phyloP scores from a whole-genome alignment of 1,140 invertebrate species.

The Ostrea denselamellosa region DNA sequence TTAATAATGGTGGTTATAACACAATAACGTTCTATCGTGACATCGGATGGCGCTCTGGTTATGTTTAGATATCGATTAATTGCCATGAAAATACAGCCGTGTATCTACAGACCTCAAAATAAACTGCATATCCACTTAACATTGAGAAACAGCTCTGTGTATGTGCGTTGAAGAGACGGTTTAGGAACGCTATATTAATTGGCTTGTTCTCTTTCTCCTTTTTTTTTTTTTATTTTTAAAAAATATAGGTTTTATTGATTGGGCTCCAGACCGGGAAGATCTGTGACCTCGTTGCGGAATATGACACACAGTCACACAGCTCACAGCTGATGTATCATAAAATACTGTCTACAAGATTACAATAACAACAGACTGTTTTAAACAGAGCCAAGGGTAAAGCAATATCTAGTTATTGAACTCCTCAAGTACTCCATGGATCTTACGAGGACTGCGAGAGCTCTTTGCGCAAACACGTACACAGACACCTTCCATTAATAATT shows the following conservation, averaged over 20 bases:
- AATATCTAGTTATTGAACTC: too few species aligned
- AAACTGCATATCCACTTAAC: neutral
- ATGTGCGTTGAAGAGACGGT: neutral
- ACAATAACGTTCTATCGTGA: conserved; percentile 3
- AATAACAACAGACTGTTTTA: too few species aligned
- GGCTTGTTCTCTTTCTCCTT: neutral
- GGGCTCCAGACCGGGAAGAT: neutral
- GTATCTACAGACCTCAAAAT: neutral
- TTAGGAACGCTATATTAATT: neutral
- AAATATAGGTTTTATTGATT: neutral
- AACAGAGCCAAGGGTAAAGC: too few species aligned
- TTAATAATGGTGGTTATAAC: neutral
- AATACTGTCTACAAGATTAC: neutral
- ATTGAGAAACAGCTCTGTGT: neutral
- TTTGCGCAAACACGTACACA: too few species aligned
- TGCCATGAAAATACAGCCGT: neutral
- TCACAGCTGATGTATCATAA: neutral
- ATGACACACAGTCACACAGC: neutral
- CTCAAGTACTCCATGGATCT: too few species aligned
- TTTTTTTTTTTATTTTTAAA: neutral
- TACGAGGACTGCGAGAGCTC: too few species aligned
- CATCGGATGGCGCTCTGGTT: neutral
- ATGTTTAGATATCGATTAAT: conserved; percentile 15
- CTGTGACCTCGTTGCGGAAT: neutral
- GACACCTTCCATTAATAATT: too few species aligned